Conservation (phyloP, 2,888 invertebrate genomes). For the Unio delphinus region DNA sequence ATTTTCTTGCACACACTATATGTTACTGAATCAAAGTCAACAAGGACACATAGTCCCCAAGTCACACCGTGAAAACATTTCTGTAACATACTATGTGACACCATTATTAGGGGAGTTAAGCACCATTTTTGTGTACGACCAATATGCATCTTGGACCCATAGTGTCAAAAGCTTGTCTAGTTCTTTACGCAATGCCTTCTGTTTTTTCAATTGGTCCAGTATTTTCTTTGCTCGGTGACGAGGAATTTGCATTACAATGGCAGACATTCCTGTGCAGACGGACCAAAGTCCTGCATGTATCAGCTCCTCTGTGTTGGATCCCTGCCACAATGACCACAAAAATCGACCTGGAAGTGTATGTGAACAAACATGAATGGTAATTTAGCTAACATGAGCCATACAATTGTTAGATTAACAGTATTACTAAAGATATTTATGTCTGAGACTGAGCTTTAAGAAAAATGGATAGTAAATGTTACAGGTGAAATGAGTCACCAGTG, state of each 20-base stretch:
- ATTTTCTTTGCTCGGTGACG: constrained; percentile 32
- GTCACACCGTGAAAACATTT: no score
- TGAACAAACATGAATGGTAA: no score
- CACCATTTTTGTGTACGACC: constrained; percentile 42
- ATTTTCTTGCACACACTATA: no score
- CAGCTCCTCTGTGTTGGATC: constrained; percentile 30
- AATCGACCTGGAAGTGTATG: constrained; percentile 33
- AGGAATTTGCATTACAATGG: constrained; percentile 41
- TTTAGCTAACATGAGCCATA: no score
- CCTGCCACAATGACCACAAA: constrained; percentile 43
- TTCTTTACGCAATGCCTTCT: constrained; percentile 29
- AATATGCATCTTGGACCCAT: constrained; percentile 38
- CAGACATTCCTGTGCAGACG: constrained; percentile 34
- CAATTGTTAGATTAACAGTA: no score
- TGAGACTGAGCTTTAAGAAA: no score
- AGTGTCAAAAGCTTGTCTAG: constrained; percentile 34
- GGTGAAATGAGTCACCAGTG: no score
- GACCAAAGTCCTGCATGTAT: constrained; percentile 44
- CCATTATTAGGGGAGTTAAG: constrained; percentile 29
- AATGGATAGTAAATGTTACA: no score
- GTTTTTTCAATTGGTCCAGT: constrained; percentile 24
- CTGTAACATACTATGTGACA: background rate
- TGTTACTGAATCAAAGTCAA: no score
- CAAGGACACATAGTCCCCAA: no score
- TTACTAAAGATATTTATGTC: no score